A percentile compares a stretch with the other conserved stretches of the same genome.
These are phyloP conservation scores for Rhagoletis pomonella DNA, from an alignment of 1,140 invertebrate species.

Conservation along the genomic window DNA sequence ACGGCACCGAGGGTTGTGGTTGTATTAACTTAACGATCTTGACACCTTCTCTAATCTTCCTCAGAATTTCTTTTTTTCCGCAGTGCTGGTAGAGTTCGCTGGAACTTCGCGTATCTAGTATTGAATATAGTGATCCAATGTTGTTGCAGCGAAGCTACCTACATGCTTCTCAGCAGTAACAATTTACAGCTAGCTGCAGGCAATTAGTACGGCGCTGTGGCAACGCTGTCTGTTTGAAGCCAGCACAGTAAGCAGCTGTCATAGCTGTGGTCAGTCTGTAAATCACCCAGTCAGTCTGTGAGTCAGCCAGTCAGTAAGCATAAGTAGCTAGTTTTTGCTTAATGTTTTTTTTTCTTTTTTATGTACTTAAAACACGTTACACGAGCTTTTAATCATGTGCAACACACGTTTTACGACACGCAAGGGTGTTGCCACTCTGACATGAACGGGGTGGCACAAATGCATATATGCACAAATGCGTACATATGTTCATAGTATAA, in stretches of 20 bases:
- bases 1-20: too few relatives aligned
- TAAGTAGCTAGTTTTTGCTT: not conserved
- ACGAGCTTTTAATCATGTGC: slow-evolving; percentile 34
- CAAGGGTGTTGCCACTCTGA: slow-evolving; percentile 28
- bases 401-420: slow-evolving; percentile 32
- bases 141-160: too few relatives aligned
- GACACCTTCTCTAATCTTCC: too few relatives aligned
- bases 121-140: too few relatives aligned
- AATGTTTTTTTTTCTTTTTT: not conserved
- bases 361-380: not conserved
- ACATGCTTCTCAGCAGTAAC: too few relatives aligned
- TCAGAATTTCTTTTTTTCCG: too few relatives aligned
- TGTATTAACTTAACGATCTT: too few relatives aligned
- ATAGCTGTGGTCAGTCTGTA: not conserved
- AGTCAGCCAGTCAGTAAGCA: not conserved
- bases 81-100: too few relatives aligned
- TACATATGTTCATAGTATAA: not conserved
- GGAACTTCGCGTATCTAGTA: too few relatives aligned
- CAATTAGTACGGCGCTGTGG: not conserved
- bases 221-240: not conserved
- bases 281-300: not conserved
- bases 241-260: not conserved
- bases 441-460: not conserved
- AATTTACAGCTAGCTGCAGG: too few relatives aligned
- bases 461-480: too few relatives aligned